Percentiles rank a stretch among this genome's conserved stretches.
These are phyloP conservation scores for Caerostris darwini DNA, from an alignment of 1,140 invertebrate species.

Conservation along the genomic window DNA sequence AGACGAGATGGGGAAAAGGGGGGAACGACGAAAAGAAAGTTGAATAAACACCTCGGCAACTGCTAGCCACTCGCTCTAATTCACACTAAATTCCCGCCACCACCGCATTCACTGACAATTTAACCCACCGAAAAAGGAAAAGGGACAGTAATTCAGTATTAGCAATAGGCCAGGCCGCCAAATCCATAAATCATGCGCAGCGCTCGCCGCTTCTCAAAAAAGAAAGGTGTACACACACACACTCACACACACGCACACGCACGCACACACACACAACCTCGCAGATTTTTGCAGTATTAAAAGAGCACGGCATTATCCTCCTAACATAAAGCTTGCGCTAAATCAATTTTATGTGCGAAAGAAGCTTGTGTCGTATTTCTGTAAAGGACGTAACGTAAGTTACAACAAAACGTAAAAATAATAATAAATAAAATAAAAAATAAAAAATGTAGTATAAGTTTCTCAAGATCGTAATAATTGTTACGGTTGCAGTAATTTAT, in stretches of 20 bases:
- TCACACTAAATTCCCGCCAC: constrained; percentile 61
- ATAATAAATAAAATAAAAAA: constrained; percentile 25
- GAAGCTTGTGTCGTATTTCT: constrained; percentile 57
- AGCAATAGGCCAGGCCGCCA: constrained; percentile 72
- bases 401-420: constrained; percentile 54
- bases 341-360: constrained; percentile 76
- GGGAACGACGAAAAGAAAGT: constrained; percentile 10
- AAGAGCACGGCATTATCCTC: constrained; percentile 55
- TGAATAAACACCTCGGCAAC: constrained; percentile 60
- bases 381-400: constrained; percentile 22
- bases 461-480: constrained; percentile 76
- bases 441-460: background rate
- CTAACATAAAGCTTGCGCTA: constrained; percentile 38
- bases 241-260: background rate
- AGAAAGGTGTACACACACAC: constrained; percentile 39
- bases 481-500: constrained; percentile 77
- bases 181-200: constrained; percentile 16
- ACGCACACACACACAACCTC: background rate
- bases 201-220: background rate
- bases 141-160: constrained; percentile 74
- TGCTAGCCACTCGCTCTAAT: constrained; percentile 56
- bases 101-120: constrained; percentile 66
- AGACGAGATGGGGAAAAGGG: background rate
- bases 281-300: constrained; percentile 74
- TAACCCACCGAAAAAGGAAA: constrained; percentile 67